Conservation (phyloP, 2,797 vertebrate species). For the Myotis vivesi region DNA sequence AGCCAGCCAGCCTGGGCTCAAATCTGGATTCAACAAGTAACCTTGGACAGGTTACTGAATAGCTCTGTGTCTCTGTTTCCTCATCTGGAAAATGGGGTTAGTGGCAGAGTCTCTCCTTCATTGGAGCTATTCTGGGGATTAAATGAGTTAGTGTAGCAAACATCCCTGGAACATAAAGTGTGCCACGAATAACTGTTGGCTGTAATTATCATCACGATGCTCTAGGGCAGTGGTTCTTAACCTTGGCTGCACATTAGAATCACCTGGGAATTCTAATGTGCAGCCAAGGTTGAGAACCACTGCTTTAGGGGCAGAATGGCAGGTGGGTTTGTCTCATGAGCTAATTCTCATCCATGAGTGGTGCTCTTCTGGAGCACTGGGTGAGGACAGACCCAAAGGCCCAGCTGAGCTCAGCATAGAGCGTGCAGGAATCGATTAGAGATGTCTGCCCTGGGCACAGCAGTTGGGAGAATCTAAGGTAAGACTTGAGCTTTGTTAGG, state of each 20-base stretch:
- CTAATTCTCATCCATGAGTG: background rate
- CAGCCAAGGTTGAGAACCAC: too few relatives aligned
- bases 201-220: too few relatives aligned
- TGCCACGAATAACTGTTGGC: background rate
- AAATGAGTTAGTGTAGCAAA: background rate
- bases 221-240: too few relatives aligned
- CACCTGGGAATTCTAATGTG: too few relatives aligned
- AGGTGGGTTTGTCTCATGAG: background rate
- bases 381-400: background rate
- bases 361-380: background rate
- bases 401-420: background rate
- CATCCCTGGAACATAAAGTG: background rate
- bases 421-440: background rate
- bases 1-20: background rate
- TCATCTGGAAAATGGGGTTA: background rate
- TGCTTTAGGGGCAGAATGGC: background rate
- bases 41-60: background rate
- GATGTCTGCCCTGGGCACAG: background rate
- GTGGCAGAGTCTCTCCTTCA: background rate
- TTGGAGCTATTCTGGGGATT: accelerated
- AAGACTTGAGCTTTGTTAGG: background rate
- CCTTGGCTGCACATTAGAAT: too few relatives aligned
- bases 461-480: background rate
- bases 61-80: background rate
- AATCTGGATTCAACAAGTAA: background rate